Base-by-base conservation (phyloP, 2,797 vertebrate species). In the Eulemur rubriventer region DNA sequence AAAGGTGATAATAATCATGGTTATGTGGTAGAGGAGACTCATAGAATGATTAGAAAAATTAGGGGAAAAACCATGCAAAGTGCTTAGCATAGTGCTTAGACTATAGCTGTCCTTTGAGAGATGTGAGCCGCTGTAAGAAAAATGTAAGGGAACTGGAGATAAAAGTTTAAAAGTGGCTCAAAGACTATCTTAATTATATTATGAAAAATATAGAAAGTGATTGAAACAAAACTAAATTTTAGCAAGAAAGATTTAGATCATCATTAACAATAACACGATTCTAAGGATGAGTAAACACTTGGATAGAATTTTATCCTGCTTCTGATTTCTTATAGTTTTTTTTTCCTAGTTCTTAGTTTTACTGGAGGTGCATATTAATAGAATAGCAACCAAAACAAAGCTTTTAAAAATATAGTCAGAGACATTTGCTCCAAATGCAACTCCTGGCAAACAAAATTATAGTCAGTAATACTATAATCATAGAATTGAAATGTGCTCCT, bases 331-430 rank as follows among this genome's bases (percentile, higher is more conserved):
- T 55, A n/a, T 63, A 70, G 3, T 75, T 84, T 69, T 69, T 69
- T 69, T 89, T 24, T 63, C 76, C 35, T 75, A 73, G 86, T 89
- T 94, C 38, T 92, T 93, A 94, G 63, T 52, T 80, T 57, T 95
- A 85, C 78, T 86, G 22, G 63, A 92, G 73, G 84, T 96, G 63
- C 88, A 95, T 96, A 97, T 96, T 96, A 97, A 97, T 97, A 96
- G 96, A 89, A 57, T 93, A 95, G 73, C 97, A 96, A 96, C 94
- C 95, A 87, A 97, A 97, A 96, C 95, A 96, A 97, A 96, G 92
- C 86, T 92, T 98, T 96, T 72, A 96, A 97, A 97, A 97, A 91
- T 94, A 93, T 18, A 90, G n/a, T 50, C 70, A 46, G 73, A 95
- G 76, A 83, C 90, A 95, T 94, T 96, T 91, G 93, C 84, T 97